phyloP scores from a whole-genome alignment of 2,797 vertebrate genomes.

The Centropyge bicolor region DNA sequence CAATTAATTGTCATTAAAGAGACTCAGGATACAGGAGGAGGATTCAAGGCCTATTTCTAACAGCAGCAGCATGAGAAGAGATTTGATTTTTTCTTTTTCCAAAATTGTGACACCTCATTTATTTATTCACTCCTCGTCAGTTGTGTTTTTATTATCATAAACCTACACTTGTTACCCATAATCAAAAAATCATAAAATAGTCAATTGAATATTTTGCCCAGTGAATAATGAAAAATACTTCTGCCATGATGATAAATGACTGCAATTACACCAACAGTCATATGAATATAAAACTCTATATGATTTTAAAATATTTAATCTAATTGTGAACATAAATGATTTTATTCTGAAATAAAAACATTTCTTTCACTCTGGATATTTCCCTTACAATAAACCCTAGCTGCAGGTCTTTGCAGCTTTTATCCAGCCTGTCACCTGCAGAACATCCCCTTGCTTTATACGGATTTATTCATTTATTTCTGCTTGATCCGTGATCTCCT shows the following conservation, averaged over 20 bases:
- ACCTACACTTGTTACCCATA: not conserved
- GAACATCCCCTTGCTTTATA: conserved; percentile 41
- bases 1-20: not conserved
- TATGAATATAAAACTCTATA: not conserved
- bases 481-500: conserved; percentile 69
- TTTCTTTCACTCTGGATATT: not conserved
- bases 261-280: not conserved
- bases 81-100: not conserved
- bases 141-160: not conserved
- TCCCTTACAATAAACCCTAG: not conserved
- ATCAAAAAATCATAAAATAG: not conserved
- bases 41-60: conserved; percentile 15
- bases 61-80: conserved; percentile 9
- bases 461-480: conserved; percentile 64
- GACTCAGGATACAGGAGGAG: too few species aligned
- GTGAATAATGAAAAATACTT: not conserved
- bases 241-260: not conserved
- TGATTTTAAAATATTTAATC: not conserved
- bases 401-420: conserved; percentile 15
- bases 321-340: not conserved
- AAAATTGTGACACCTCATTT: conserved; percentile 14
- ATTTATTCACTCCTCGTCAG: conserved; percentile 3
- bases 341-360: not conserved
- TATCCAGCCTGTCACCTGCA: conserved; percentile 46
- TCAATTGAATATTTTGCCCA: not conserved